Evolutionary conservation across 2,113 vertebrate genomes (phyloP).

Genomic region (Muscicapa adusta): DNA sequence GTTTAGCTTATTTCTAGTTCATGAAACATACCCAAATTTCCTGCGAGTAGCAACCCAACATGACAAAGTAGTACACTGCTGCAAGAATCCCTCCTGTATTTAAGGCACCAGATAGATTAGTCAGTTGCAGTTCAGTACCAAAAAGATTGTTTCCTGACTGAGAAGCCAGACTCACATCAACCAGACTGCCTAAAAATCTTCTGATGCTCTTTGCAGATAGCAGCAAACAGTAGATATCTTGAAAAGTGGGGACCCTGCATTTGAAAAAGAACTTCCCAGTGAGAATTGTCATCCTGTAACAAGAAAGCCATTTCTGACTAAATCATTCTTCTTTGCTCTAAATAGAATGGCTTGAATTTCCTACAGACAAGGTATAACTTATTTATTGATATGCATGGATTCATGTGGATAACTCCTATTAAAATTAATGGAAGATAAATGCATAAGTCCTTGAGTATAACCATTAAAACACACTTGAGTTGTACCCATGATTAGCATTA

Average conservation of each 20-base stretch:
- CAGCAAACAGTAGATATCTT: neutral
- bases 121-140: neutral
- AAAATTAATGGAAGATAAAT: constrained; percentile 45
- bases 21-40: neutral
- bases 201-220: neutral
- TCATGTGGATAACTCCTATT: constrained; percentile 35
- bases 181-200: neutral
- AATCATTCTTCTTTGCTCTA: neutral
- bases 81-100: neutral
- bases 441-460: neutral
- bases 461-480: constrained; percentile 37
- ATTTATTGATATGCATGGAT: neutral
- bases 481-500: neutral
- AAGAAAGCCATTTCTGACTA: neutral
- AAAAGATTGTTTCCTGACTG: neutral
- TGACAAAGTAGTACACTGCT: neutral
- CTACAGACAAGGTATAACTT: neutral
- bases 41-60: neutral
- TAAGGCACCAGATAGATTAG: neutral
- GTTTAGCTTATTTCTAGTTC: neutral
- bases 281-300: neutral
- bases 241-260: neutral
- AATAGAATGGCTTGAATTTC: constrained; percentile 42
- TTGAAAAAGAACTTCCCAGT: neutral
- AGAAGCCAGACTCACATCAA: neutral